Base-by-base conservation (phyloP, 2,113 vertebrate genomes). In the Smithornis capensis region DNA sequence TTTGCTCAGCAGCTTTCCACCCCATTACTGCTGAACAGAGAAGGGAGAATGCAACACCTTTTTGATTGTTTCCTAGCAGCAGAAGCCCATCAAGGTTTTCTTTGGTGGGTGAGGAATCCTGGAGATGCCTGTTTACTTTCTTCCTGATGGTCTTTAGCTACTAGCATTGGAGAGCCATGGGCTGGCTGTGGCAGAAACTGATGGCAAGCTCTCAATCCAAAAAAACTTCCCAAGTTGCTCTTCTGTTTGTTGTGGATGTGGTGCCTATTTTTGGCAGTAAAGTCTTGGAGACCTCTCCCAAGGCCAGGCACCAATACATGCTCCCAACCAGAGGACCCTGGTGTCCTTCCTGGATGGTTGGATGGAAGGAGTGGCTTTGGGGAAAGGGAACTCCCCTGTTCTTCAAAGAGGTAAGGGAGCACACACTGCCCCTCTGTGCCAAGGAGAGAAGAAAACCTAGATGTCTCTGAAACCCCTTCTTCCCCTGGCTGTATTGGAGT, bases 261-360 rank as follows among this genome's bases (percentile, higher is more conserved):
- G 62, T 63, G 37, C 70, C 57, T 65, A 1, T 8, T 63, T 23
- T 68, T 84, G 77, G 53, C 71, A 71, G 70, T 24, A 35, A 38
- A 68, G 57, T 14, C 49, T 45, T 70, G 38, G 68, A 87, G 55
- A 25, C 17, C 37, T 47, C 37, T 67, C 49, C 49, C 44, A 19
- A 27, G 64, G 29, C 44, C 79, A 49, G 55, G 63, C n/a, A 69
- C 5, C 19, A 14, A 6, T 19, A 84, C 42, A 45, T 84, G 23
- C 45, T 79, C 28, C 33, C 0, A 0, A 13, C 40, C 0, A 0
- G 53, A 65, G 64, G 29, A 44, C 25, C 40, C 21, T 1, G 0
- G 5, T 35, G 74, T 62, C 23, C 29, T 22, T 87, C 50, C 44
- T 1, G 1, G 16, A 12, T 2, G 3, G 4, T 27, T 0, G 1